Conservation (phyloP, 2,113 vertebrate genomes). For the Tetrax tetrax region DNA sequence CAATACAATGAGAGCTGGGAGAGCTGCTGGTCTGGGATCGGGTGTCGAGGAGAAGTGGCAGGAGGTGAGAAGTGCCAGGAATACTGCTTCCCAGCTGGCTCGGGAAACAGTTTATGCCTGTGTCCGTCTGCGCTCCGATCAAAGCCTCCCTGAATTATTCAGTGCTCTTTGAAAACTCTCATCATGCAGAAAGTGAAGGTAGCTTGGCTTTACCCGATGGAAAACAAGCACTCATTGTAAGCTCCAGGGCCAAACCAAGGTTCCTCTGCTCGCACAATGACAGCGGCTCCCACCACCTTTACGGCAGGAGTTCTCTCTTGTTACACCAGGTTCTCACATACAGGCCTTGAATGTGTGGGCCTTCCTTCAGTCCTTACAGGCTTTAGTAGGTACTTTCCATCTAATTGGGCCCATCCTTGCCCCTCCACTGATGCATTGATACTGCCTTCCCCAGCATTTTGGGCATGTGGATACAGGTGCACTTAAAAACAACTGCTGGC, state of each 20-base stretch:
- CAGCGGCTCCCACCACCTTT: neutral
- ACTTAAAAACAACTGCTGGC: neutral
- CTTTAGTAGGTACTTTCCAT: neutral
- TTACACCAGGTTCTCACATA: neutral
- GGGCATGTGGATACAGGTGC: neutral
- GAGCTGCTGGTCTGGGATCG: constrained; percentile 44
- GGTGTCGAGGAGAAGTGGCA: constrained; percentile 45
- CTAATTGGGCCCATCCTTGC: neutral
- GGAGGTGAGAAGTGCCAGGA: constrained; percentile 66
- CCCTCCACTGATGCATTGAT: neutral
- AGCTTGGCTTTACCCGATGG: constrained; percentile 50
- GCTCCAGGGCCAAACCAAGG: neutral
- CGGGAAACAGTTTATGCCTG: constrained; percentile 73
- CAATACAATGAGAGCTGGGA: neutral
- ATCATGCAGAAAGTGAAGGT: constrained; percentile 37
- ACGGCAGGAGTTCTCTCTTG: neutral
- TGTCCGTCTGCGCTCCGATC: constrained; percentile 69
- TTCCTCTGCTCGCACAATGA: neutral
- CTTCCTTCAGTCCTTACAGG: neutral
- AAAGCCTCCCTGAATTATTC: constrained; percentile 87
- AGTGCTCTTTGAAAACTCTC: constrained; percentile 74
- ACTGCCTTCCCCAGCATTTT: neutral
- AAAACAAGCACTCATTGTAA: constrained; percentile 54
- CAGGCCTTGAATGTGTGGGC: neutral
- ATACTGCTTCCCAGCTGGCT: constrained; percentile 82